Conservation (phyloP, 2,113 vertebrate species). For the Butorides virescens region DNA sequence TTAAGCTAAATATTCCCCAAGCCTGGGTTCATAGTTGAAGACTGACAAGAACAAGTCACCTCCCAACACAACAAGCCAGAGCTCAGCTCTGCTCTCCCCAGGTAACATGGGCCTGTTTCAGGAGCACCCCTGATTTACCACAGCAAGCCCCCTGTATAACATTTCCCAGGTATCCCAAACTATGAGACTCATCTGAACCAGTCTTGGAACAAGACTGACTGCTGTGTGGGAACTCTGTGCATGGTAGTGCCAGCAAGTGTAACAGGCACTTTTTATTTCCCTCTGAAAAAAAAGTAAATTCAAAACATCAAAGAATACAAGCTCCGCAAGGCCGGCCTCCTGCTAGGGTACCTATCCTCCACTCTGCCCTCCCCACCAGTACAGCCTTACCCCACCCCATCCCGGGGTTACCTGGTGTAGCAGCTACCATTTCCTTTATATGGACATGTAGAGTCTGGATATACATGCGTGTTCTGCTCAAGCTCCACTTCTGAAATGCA, state of each 20-base stretch:
- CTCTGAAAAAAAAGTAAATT: background rate
- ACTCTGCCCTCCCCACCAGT: background rate
- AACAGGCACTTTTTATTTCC: background rate
- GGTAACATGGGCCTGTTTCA: background rate
- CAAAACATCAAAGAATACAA: background rate
- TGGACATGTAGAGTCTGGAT: slow-evolving; percentile 1
- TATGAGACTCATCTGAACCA: background rate
- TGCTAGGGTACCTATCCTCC: no score
- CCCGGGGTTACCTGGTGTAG: slow-evolving; percentile 52
- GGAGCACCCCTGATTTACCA: background rate
- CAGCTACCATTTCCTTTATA: background rate
- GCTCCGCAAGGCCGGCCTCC: background rate
- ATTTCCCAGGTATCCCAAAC: background rate
- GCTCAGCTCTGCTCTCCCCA: background rate
- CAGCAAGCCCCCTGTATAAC: background rate
- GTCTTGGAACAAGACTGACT: background rate
- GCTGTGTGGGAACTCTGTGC: background rate
- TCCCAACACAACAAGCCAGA: background rate
- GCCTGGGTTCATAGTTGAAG: background rate
- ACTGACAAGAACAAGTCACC: background rate
- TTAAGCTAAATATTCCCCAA: background rate
- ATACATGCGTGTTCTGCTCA: slow-evolving; percentile 46
- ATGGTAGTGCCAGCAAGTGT: background rate
- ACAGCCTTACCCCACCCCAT: background rate
- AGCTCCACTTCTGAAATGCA: slow-evolving; percentile 24